Base-by-base conservation (phyloP, 2,888 invertebrate species). In the Autographa pulchrina region DNA sequence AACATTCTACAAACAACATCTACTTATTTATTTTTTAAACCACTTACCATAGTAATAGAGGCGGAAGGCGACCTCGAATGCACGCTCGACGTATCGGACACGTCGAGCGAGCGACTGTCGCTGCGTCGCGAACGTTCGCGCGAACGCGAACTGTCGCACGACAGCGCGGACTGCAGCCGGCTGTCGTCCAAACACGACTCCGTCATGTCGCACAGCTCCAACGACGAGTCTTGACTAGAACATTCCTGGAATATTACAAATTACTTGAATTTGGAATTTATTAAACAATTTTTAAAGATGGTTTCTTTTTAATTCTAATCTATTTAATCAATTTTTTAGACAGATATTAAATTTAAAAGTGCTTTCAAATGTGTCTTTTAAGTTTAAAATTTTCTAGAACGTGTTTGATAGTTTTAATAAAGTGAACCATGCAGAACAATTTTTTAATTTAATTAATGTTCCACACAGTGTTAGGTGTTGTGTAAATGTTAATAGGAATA, bases 221-320 rank as follows among this genome's bases (percentile, higher is more conserved):
- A 78, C 74, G 96, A 96, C 72, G 96, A 96, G 67, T 96, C 96
- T 92, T 96, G 96, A 94, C 96, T 96, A 92, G 95, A 96, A 92
- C 96, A 95, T 77, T 96, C 96, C 96, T 96, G 92, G 6, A 92
- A 91, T 74, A 68, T 20, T 13, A 14, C 9, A 20, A 35, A 38
- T n/a, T 38, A 2, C 7, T 25, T 64, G 13, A 78, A 75, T 78
- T 25, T n/a, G 13, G 18, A 13, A 20, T 9, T 16, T 62, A 43
- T 60, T 60, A 25, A 20, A 56, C 25, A 6, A 25, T 20, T 54
- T 5, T 5, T 38, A 38, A 38, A 9, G 38, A 38, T 38, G 38
- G 38, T 38, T 38, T 11, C 11, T 38, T 38, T 38, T 43, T 48
- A n/a, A 48, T 48, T 48, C 48, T n/a, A n/a, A n/a, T 48, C 48